Conservation (phyloP, 2,797 vertebrate genomes). For the Lepidocolaptes lacrymiger region DNA sequence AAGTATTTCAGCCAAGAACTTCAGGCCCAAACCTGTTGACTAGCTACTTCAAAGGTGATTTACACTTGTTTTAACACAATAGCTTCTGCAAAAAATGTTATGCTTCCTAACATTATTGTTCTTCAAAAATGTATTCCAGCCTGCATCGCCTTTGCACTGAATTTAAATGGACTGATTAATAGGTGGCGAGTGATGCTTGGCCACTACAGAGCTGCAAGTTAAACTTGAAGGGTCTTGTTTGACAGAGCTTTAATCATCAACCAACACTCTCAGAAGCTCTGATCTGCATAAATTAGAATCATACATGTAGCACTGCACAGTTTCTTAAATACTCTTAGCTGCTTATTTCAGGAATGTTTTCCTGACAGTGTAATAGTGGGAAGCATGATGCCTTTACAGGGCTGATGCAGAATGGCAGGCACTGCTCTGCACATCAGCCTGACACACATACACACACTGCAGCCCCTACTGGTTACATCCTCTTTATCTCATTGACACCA, state of each 20-base stretch:
- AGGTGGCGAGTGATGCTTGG: not conserved
- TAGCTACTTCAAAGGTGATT: not conserved
- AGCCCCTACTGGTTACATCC: not conserved
- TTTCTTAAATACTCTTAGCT: not conserved
- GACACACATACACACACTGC: no score
- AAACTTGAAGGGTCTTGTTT: not conserved
- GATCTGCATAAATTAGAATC: not conserved
- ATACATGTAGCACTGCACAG: not conserved
- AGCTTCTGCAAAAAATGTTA: not conserved
- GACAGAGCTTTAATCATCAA: not conserved
- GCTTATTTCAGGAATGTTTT: not conserved
- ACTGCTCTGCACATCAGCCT: not conserved
- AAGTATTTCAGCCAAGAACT: not conserved
- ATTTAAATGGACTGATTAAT: not conserved
- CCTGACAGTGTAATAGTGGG: not conserved
- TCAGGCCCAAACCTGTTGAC: not conserved
- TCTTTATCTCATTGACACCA: not conserved
- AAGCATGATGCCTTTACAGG: not conserved
- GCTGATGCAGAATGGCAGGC: not conserved
- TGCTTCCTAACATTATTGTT: not conserved
- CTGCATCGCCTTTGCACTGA: not conserved
- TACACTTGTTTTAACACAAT: not conserved
- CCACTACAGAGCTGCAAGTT: not conserved
- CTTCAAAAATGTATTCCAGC: not conserved
- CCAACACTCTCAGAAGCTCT: not conserved